phyloP scores from a whole-genome alignment of 2,113 vertebrate genomes.

The Entomyzon cyanotis region DNA sequence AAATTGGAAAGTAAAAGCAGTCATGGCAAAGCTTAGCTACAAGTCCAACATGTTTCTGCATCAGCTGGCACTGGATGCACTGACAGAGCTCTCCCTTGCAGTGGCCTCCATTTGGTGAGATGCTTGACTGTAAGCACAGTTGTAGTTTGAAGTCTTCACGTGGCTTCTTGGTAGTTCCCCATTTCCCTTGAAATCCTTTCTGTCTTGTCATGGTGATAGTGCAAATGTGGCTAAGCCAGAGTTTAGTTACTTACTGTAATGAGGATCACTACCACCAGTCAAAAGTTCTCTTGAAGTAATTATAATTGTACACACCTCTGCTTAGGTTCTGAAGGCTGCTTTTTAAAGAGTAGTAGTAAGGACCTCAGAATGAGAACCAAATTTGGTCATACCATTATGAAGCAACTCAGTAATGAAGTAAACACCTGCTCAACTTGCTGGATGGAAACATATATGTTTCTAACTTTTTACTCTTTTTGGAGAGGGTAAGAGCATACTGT shows the following conservation, averaged over 20 bases:
- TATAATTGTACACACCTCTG: fast-evolving
- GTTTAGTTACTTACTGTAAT: not conserved
- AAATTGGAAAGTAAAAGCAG: not conserved
- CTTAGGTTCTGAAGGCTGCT: not conserved
- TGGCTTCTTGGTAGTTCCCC: not conserved
- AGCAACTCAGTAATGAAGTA: not conserved
- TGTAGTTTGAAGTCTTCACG: fast-evolving
- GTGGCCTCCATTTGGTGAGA: not conserved
- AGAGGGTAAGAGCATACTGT: not conserved
- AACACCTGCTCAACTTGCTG: not conserved
- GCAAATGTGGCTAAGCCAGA: not conserved
- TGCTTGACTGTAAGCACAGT: not conserved
- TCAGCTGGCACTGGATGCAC: fast-evolving
- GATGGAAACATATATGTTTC: not conserved
- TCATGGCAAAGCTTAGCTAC: not conserved
- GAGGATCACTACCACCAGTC: not conserved
- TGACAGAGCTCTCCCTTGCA: not conserved
- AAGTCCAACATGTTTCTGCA: not conserved
- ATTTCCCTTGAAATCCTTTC: not conserved
- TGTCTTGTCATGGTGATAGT: not conserved
- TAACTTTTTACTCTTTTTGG: not conserved
- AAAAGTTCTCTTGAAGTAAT: not conserved
- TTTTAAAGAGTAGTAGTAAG: not conserved
- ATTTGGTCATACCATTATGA: not conserved
- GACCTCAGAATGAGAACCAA: not conserved